Conservation (phyloP, 2,797 vertebrate genomes). For the Petrocephalus sullivani region DNA sequence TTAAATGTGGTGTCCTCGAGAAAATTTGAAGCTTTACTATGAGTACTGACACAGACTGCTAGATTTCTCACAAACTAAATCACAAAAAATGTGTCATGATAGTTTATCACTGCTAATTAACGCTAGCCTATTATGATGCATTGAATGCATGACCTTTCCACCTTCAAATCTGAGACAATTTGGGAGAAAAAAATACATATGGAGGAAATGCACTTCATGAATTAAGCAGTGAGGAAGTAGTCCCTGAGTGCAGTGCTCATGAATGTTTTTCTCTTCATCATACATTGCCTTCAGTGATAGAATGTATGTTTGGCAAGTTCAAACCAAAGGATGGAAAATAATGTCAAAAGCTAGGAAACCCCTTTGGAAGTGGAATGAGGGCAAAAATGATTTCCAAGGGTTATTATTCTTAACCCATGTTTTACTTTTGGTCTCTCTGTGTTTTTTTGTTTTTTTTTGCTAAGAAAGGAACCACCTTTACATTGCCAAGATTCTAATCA, state of each 20-base stretch:
- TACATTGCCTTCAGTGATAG: conserved; percentile 31
- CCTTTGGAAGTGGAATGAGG: conserved; percentile 41
- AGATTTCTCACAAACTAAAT: conserved; percentile 11
- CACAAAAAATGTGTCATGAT: not conserved
- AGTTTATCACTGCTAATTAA: not conserved
- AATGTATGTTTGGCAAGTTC: conserved; percentile 33
- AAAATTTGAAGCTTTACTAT: not conserved
- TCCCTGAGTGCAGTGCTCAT: not conserved
- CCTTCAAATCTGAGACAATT: not conserved
- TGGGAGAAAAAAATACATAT: not conserved
- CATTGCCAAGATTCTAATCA: conserved; percentile 47
- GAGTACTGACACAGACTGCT: not conserved
- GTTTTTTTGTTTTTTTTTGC: conserved; percentile 28
- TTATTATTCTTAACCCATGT: conserved; percentile 48
- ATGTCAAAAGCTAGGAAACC: conserved; percentile 41
- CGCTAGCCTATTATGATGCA: not conserved
- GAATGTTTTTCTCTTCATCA: conserved; percentile 26
- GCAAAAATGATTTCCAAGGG: conserved; percentile 41
- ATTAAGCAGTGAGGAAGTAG: conserved; percentile 33
- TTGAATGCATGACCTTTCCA: not conserved
- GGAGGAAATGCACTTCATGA: conserved; percentile 4
- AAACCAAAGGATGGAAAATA: not conserved
- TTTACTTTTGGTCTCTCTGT: conserved; percentile 41
- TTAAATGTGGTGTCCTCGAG: not conserved
- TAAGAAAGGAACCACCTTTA: conserved; percentile 50